A percentile compares a stretch with the other conserved stretches of the same genome.
These are phyloP conservation scores for Eristalinus aeneus DNA, from an alignment of 2,888 invertebrate species.

Conservation along the genomic window DNA sequence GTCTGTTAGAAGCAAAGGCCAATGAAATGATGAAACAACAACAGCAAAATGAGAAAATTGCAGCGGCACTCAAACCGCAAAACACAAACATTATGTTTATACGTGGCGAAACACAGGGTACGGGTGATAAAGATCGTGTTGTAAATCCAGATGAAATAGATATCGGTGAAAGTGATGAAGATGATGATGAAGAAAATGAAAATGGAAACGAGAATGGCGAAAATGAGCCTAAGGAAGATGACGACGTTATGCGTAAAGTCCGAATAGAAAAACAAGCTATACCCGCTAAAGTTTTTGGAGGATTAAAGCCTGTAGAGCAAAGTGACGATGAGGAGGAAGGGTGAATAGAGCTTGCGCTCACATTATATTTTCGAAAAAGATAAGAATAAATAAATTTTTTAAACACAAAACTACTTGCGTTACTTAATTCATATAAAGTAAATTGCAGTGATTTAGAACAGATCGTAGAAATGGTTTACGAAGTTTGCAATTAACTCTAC, in stretches of 20 bases:
- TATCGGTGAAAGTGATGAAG: slow-evolving; percentile 88
- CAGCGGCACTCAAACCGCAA: slow-evolving; percentile 58
- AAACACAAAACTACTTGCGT: too few species aligned
- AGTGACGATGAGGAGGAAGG: slow-evolving; percentile 76
- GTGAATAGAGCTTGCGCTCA: background rate
- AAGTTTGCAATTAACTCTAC: too few species aligned
- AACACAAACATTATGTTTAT: slow-evolving; percentile 90
- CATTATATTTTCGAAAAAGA: too few species aligned
- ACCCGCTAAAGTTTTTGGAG: slow-evolving; percentile 95
- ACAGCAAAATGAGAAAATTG: slow-evolving; percentile 70
- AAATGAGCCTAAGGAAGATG: slow-evolving; percentile 82
- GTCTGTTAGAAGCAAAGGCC: slow-evolving; percentile 92
- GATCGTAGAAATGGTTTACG: too few species aligned
- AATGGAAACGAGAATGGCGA: slow-evolving; percentile 83
- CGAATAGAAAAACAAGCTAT: slow-evolving; percentile 92
- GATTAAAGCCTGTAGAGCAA: slow-evolving; percentile 82
- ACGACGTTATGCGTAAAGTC: slow-evolving; percentile 84
- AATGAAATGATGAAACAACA: slow-evolving; percentile 81
- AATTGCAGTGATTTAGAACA: too few species aligned
- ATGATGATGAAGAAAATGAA: slow-evolving; percentile 83
- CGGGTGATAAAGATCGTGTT: slow-evolving; percentile 85
- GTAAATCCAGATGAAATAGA: slow-evolving; percentile 94
- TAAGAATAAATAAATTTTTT: too few species aligned
- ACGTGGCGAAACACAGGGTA: slow-evolving; percentile 92
- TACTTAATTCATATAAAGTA: too few species aligned